These are phyloP conservation scores for Sinohyriopsis cumingii DNA, from an alignment of 2,888 invertebrate species.

Conservation along the genomic window DNA sequence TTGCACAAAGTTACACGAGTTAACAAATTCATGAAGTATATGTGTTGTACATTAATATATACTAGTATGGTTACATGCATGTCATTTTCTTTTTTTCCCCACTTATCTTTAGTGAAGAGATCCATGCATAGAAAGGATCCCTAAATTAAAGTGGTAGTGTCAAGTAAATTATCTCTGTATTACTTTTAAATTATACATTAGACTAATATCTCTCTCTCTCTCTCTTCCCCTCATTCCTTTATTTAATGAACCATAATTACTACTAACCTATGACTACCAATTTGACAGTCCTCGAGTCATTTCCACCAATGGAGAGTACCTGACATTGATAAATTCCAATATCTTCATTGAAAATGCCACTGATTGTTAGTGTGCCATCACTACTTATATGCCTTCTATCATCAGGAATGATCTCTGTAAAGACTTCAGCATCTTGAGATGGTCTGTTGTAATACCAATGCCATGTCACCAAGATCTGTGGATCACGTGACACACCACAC, in stretches of 20 bases:
- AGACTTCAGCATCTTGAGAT: slow-evolving; percentile 12
- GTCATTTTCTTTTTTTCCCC: no score
- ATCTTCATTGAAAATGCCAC: slow-evolving; percentile 77
- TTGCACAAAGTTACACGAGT: no score
- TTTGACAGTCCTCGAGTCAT: slow-evolving; percentile 89
- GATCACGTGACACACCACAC: slow-evolving; percentile 91
- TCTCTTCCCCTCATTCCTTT: background rate
- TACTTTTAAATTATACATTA: no score
- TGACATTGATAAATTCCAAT: slow-evolving; percentile 95
- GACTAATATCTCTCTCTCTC: no score
- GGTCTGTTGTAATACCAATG: slow-evolving; percentile 56
- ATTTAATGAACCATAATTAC: background rate
- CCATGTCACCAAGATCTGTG: slow-evolving; percentile 74
- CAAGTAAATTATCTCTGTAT: no score
- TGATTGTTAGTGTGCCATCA: slow-evolving; percentile 90
- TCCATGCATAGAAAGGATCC: no score
- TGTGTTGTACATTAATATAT: no score
- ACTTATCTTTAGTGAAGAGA: no score
- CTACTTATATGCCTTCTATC: slow-evolving; percentile 34
- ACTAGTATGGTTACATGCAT: no score
- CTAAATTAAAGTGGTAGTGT: no score
- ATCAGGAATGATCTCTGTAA: slow-evolving; percentile 21
- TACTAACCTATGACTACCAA: slow-evolving; percentile 83
- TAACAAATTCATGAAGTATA: no score
- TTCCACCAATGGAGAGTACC: slow-evolving; percentile 90